phyloP scores from a whole-genome alignment of 2,113 vertebrate species.

The Caretta caretta region DNA sequence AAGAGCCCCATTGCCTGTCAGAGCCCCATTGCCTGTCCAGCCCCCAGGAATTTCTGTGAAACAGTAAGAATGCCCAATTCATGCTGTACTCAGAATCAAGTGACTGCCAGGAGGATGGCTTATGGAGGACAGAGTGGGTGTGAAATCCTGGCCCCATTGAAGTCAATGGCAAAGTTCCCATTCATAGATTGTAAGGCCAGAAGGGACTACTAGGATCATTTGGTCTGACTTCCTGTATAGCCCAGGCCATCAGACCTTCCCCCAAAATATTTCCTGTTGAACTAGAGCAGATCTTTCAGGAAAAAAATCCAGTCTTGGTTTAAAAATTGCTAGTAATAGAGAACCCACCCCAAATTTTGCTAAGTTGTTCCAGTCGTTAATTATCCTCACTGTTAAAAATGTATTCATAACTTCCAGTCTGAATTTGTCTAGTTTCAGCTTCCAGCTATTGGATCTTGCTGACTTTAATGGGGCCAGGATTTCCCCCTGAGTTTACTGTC shows the following conservation, averaged over 20 bases:
- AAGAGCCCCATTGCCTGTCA: neutral
- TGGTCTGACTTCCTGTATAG: neutral
- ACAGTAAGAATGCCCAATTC: neutral
- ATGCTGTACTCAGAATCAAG: neutral
- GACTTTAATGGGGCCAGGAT: neutral
- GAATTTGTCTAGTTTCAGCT: no score
- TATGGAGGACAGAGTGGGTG: neutral
- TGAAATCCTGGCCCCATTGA: neutral
- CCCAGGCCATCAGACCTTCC: neutral
- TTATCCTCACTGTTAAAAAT: no score
- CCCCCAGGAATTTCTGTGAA: neutral
- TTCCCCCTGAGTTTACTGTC: neutral
- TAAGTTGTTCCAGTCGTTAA: neutral
- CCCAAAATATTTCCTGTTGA: neutral
- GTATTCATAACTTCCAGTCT: no score
- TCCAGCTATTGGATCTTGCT: neutral
- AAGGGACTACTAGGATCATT: neutral
- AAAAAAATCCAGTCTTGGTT: neutral
- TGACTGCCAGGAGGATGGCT: fast-evolving
- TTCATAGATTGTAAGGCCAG: neutral
- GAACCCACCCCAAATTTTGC: neutral
- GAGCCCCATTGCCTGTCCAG: fast-evolving
- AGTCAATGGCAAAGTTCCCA: neutral
- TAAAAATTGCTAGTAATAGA: neutral
- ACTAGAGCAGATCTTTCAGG: neutral